These are phyloP conservation scores for Sesia bembeciformis DNA, from an alignment of 2,888 invertebrate species.

Conservation along the genomic window DNA sequence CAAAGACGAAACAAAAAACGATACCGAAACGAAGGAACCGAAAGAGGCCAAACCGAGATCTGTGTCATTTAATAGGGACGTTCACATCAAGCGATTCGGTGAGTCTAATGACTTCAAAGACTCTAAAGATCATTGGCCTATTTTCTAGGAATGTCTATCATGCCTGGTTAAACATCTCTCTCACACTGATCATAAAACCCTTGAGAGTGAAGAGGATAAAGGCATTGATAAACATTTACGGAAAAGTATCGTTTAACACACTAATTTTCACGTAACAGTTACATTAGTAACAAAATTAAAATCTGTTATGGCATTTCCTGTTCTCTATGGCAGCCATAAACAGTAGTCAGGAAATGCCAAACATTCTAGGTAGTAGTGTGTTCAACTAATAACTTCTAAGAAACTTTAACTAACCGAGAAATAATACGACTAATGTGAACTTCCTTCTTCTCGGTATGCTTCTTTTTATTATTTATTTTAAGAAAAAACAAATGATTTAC, in stretches of 20 bases:
- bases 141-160: not conserved
- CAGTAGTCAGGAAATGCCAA: not conserved
- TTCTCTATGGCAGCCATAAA: not conserved
- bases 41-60: conserved; percentile 73
- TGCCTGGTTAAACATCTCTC: not conserved
- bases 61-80: conserved; percentile 93
- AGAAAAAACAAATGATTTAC: not conserved
- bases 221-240: not conserved
- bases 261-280: conserved; percentile 26
- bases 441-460: conserved; percentile 1
- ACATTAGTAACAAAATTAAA: conserved; percentile 5
- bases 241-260: conserved; percentile 17
- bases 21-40: conserved; percentile 55
- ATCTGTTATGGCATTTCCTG: not conserved
- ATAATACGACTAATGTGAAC: conserved; percentile 7
- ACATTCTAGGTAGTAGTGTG: not conserved
- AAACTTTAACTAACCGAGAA: conserved; percentile 1
- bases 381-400: not conserved
- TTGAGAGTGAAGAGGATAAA: not conserved
- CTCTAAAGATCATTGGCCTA: not conserved
- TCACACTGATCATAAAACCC: not conserved
- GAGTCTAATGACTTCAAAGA: conserved; percentile 45
- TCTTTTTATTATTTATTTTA: not conserved
- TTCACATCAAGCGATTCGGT: conserved; percentile 93
- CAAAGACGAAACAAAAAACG: conserved; percentile 31